These are phyloP conservation scores for Grantiella picta DNA, from an alignment of 2,113 vertebrate species.

Conservation along the genomic window DNA sequence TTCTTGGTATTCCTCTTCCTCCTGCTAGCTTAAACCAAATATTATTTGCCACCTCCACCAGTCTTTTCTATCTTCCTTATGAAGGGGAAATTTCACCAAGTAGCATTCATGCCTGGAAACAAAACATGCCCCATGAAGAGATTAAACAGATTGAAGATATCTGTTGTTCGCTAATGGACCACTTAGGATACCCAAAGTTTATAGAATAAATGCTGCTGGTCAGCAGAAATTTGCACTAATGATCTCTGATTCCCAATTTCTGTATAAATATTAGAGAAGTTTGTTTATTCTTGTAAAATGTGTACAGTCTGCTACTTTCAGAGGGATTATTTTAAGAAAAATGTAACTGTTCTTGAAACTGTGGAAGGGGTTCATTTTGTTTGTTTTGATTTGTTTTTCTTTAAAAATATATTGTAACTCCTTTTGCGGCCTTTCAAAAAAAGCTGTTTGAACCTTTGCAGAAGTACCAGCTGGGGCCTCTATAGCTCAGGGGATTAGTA, in stretches of 20 bases:
- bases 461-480: constrained; percentile 24
- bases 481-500: constrained; percentile 51
- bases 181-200: constrained; percentile 86
- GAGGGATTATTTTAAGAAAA: constrained; percentile 73
- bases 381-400: background rate
- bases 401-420: background rate
- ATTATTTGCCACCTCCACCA: constrained; percentile 91
- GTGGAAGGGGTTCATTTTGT: background rate
- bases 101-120: constrained; percentile 83
- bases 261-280: constrained; percentile 65
- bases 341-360: constrained; percentile 47
- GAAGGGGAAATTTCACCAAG: constrained; percentile 90
- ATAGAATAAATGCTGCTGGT: constrained; percentile 83
- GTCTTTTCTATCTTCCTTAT: constrained; percentile 91
- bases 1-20: constrained; percentile 90
- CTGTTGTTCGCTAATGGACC: constrained; percentile 86
- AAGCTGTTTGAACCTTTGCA: constrained; percentile 11
- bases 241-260: constrained; percentile 51
- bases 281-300: constrained; percentile 80
- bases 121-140: constrained; percentile 84
- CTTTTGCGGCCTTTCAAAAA: constrained; percentile 60
- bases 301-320: constrained; percentile 65
- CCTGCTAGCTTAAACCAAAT: constrained; percentile 93
- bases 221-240: constrained; percentile 87
- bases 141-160: constrained; percentile 85